Evolutionary conservation across 2,888 invertebrate genomes (phyloP), one percentile per base, ranked within the genome.

Genomic region (Chorisops tibialis): DNA sequence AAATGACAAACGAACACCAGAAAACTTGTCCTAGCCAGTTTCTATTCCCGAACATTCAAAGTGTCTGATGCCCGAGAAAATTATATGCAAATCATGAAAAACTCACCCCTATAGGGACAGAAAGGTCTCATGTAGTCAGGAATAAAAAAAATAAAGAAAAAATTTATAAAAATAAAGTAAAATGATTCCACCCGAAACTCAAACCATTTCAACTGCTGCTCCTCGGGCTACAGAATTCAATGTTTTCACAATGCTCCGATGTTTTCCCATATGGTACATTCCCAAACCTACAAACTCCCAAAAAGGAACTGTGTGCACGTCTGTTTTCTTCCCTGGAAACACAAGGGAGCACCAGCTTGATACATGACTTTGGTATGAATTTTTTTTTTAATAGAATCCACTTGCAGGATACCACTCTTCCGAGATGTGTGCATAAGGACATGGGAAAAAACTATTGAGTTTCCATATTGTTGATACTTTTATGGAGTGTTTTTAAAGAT

Each of bases 181-280:
- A 54, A 45, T 45, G 43, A 30, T 21, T 14, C 24, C 14, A 41
- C 54, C 54, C 45, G 24, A 56, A 30, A 45, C 16, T 16, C 43
- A 43, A 24, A 5, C 9, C 30, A 2, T 24, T 24, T 30, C 30
- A 9, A 30, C 30, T 30, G 7, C 9, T 30, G 30, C 30, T 9
- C n/a, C 43, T 43, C 16, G 18, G 43, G 43, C 35, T 56, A 30
- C 30, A 21, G 19, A 45, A 19, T 43, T 45, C 45, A 43, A 56
- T 56, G 56, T 45, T 56, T 56, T 56, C 56, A 56, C 56, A 56
- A 30, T 56, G 30, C 43, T 43, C 24, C 30, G 43, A 56, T 56
- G 56, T 56, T 56, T 56, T 56, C 56, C 56, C 56, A 56, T 45
- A 56, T 56, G 56, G 45, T 30, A 56, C 56, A 43, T 56, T 56